These are phyloP conservation scores for Ophion slaviceki DNA, from an alignment of 2,888 invertebrate genomes.

Conservation along the genomic window DNA sequence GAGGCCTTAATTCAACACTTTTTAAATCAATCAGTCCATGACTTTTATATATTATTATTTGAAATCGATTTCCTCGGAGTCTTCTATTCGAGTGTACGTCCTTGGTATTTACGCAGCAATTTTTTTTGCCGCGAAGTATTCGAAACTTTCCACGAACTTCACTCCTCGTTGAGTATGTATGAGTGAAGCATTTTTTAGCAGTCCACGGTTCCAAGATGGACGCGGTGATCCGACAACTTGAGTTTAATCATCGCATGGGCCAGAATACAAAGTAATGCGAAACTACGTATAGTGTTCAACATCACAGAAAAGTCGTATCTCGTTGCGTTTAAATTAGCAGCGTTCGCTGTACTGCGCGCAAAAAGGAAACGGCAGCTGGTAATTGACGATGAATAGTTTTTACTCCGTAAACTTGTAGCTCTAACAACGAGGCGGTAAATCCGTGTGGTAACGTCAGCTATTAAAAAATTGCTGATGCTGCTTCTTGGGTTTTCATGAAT, in stretches of 20 bases:
- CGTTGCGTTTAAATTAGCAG: constrained; percentile 3
- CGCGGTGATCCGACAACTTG: neutral
- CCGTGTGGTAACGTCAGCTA: constrained; percentile 16
- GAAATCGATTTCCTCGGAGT: neutral
- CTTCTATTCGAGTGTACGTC: neutral
- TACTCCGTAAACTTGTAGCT: constrained; percentile 31
- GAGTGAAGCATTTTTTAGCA: neutral
- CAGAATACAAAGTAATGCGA: neutral
- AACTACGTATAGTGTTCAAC: neutral
- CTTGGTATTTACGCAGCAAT: neutral
- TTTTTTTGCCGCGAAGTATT: neutral
- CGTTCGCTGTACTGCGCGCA: neutral
- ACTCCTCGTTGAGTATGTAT: neutral
- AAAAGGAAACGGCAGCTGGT: constrained; percentile 24
- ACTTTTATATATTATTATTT: no score
- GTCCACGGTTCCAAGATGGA: neutral
- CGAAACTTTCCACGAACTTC: neutral
- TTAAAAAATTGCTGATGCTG: constrained; percentile 45
- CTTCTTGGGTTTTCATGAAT: constrained; percentile 52
- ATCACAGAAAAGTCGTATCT: neutral
- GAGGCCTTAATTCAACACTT: no score
- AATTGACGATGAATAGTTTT: constrained; percentile 53
- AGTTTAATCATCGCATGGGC: constrained; percentile 7
- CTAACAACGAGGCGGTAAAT: constrained; percentile 22
- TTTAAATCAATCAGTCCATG: no score